Evolutionary conservation across 2,113 vertebrate genomes (phyloP), one percentile per base, ranked within the genome.

Genomic region (Hystrix brachyura): DNA sequence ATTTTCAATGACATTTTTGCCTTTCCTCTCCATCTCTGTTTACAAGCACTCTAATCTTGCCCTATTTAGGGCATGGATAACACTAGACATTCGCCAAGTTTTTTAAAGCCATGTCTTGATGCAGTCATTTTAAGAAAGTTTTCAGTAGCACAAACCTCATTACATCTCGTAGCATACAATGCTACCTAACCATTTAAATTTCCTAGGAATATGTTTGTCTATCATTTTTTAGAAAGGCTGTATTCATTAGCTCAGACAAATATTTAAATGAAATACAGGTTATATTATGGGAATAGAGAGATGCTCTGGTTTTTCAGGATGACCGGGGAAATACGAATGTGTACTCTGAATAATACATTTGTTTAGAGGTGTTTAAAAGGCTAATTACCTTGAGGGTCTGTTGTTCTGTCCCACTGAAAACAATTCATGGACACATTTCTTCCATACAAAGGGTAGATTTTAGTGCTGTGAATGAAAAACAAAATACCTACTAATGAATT

Each of bases 331-430:
- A 59, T 84, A 69, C 53, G 71, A 69, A 15, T 38, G 21, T 32
- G 21, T 48, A 67, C 51, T 25, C 46, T 62, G 46, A 94, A 76
- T 92, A 72, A 76, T 27, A 17, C 13, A 64, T 43, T 94, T 90
- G 25, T 65, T 94, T 34, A 91, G 19, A 91, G 57, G 64, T 85
- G 32, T 69, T 90, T 86, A 38, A 89, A 67, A 83, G 19, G 57
- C 19, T 94, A 67, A 38, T 86, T 64, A 84, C 62, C 23, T 89
- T 51, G 46, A 81, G 62, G 10, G 5, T 32, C 34, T 53, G 23
- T 81, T 83, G 14, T 82, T 72, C 14, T 79, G 6, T 48, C 15
- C 69, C 46, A 11, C 4, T 94, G 43, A 90, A 97, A 87, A 91
- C 4, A 80, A 38, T 65, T 69, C 8, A 13, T 8, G 6, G 43